Conservation (phyloP, 2,888 invertebrate genomes). For the Tridacna gigas region DNA sequence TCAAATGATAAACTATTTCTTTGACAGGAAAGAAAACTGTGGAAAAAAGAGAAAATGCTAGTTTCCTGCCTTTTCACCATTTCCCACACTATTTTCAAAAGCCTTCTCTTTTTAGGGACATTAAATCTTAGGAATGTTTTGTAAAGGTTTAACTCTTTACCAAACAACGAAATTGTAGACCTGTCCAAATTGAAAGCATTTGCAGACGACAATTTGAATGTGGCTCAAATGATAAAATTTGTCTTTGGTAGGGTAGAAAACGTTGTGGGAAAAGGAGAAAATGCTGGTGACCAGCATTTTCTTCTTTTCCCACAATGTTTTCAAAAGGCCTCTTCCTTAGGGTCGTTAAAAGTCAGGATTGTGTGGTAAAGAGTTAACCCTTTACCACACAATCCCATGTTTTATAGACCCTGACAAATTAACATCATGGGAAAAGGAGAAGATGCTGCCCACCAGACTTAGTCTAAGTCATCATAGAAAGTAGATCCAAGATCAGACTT, state of each 20-base stretch:
- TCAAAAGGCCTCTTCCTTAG: not conserved
- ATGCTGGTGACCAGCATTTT: not conserved
- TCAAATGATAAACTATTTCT: no score
- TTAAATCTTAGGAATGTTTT: not conserved
- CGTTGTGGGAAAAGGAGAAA: not conserved
- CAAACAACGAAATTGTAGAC: not conserved
- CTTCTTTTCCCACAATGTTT: not conserved
- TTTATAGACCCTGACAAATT: no score
- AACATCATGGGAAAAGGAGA: no score
- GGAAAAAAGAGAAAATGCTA: no score
- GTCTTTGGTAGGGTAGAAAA: not conserved
- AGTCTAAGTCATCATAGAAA: no score
- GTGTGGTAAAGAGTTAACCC: not conserved
- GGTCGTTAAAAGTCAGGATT: not conserved
- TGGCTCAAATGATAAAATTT: not conserved
- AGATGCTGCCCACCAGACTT: no score
- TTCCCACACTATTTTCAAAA: not conserved
- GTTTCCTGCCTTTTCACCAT: no score
- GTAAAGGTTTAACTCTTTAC: not conserved
- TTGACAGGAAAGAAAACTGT: no score
- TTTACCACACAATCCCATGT: not conserved
- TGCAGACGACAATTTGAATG: not conserved
- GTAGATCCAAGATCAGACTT: no score
- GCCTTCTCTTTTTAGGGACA: not conserved
- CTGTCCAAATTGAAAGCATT: not conserved